Evolutionary conservation across 35 echinoderm and acorn worm genomes (phyloP), one percentile per base, ranked within the genome.

Genomic region (Patiria miniata): DNA sequence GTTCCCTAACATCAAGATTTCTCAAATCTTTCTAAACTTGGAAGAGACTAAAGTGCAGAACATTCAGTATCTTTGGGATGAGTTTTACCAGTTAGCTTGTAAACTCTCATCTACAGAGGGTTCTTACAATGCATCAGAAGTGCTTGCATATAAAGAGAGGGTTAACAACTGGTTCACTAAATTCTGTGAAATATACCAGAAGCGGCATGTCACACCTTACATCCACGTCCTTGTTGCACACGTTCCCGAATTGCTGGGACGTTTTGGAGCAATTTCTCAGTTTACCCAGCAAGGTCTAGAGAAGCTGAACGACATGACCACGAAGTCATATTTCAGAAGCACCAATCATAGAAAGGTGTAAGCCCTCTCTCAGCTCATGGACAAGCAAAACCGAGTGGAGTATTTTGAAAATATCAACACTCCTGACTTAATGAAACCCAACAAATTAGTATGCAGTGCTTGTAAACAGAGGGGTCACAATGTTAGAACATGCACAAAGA

Each of bases 101-200:
- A 85, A 85, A 37, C 57, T 85, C 29, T 61, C 58, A 85, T 14
- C 56, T 68, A 39, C 59, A 85, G 42, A 85, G 59, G 83, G 83
- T 73, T 68, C 4, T 40, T 85, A 38, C 22, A 85, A 61, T 61
- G 40, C 17, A 22, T 55, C 58, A 32, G 56, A 85, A 39, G 56
- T 68, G 16, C n/a, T 26, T 68, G 32, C 56, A n/a, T 68, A 85
- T 68, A 61, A 85, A 85, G 29, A n/a, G 12, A 68, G 16, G 65
- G 34, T 68, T 38, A 85, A 85, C 22, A 14, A 85, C 37, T 85
- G 83, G 83, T 61, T 85, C 29, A 22, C 68, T 14, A 44, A 34
- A 85, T 85, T 61, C 40, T 85, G 83, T 73, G 59, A 56, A n/a
- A 60, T 85, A n/a, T 85, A 85, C 44, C 83, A 85, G 83, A 85